Evolutionary conservation across 1,140 invertebrate species (phyloP).

Genomic region (Melanaphis sacchari): DNA sequence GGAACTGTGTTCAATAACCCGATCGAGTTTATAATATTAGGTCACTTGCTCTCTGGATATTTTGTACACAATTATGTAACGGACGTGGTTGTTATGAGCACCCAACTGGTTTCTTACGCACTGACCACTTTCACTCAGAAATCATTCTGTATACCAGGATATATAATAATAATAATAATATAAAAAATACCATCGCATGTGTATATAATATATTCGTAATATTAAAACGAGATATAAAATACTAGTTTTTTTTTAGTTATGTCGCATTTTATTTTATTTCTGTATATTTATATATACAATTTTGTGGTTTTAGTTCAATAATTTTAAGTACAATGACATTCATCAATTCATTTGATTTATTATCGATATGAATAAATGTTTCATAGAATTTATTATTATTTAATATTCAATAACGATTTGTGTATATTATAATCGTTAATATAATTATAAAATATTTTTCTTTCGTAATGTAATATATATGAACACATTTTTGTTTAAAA

Average conservation of each 20-base stretch:
- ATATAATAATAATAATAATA: constrained; percentile 9
- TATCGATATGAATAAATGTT: neutral
- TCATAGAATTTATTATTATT: neutral
- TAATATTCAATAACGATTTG: neutral
- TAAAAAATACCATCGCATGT: neutral
- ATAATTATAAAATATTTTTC: neutral
- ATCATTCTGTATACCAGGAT: constrained; percentile 46
- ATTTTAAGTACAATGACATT: neutral
- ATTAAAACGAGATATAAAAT: neutral
- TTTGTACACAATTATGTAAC: constrained; percentile 51
- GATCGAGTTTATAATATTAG: constrained; percentile 39
- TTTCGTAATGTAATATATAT: no score
- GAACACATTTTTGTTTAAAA: neutral
- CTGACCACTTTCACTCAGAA: constrained; percentile 55
- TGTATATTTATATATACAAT: neutral
- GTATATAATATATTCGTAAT: neutral
- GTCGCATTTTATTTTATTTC: neutral
- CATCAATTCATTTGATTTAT: neutral
- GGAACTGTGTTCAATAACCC: constrained; percentile 43
- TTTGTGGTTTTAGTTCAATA: neutral
- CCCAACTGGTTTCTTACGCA: constrained; percentile 56
- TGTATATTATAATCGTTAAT: neutral
- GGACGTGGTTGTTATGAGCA: constrained; percentile 48
- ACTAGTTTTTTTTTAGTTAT: constrained; percentile 2
- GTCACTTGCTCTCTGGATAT: constrained; percentile 40